A percentile compares a stretch with the other conserved stretches of the same genome.
These are phyloP conservation scores for Drosophila murphyi DNA, from an alignment of 1,140 invertebrate genomes.

Conservation along the genomic window DNA sequence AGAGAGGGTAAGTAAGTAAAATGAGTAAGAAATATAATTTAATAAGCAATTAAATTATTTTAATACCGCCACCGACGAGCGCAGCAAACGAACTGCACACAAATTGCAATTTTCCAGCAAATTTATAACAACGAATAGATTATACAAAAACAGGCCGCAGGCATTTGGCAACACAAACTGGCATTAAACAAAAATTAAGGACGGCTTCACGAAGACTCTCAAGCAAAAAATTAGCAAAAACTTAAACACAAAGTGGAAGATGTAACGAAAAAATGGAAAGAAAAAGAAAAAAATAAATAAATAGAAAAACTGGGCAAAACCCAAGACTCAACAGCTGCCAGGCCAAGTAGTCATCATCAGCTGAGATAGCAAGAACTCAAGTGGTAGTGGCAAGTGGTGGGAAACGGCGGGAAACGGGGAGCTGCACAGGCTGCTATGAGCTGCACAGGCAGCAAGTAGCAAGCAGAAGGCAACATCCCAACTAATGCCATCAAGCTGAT, in stretches of 20 bases:
- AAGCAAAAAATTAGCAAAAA: constrained; percentile 12
- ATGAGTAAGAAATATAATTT: constrained; percentile 66
- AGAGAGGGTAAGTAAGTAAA: constrained; percentile 26
- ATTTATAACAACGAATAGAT: constrained; percentile 60
- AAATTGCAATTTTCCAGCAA: constrained; percentile 82
- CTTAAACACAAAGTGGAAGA: background rate
- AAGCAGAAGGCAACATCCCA: constrained; percentile 53
- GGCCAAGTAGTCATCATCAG: constrained; percentile 55
- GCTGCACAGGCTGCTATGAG: no score
- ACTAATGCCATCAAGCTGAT: constrained; percentile 82
- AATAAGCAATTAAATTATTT: constrained; percentile 83
- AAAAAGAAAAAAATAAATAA: background rate
- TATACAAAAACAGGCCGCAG: constrained; percentile 73
- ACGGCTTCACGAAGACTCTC: constrained; percentile 23
- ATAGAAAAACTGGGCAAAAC: constrained; percentile 12
- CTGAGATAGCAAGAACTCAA: constrained; percentile 69
- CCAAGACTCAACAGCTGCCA: constrained; percentile 67
- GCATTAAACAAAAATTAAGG: constrained; percentile 59
- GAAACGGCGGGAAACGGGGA: constrained; percentile 32
- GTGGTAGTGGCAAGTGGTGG: constrained; percentile 67
- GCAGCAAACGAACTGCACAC: constrained; percentile 71
- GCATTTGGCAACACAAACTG: constrained; percentile 58
- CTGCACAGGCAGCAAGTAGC: background rate
- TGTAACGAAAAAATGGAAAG: background rate
- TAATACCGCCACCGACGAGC: constrained; percentile 58